These are phyloP conservation scores for Heterocephalus glaber DNA, from an alignment of 2,113 vertebrate genomes.

Conservation along the genomic window DNA sequence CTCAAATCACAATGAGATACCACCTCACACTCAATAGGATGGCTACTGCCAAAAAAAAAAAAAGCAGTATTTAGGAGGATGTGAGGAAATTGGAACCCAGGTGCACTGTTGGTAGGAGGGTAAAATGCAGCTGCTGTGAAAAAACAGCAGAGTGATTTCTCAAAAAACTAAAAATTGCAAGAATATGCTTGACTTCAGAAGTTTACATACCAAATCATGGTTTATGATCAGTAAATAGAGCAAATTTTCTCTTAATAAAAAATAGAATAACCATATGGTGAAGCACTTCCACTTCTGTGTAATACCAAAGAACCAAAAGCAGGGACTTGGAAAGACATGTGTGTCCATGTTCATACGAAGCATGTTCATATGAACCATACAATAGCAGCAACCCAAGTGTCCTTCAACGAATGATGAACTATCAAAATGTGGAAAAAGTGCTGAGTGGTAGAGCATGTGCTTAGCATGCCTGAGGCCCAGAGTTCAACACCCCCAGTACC, in stretches of 20 bases:
- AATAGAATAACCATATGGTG: not conserved
- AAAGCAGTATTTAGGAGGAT: not conserved
- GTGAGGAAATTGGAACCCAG: not conserved
- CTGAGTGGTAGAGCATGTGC: not conserved
- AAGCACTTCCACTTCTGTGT: not conserved
- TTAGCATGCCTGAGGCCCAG: not conserved
- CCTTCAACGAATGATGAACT: not conserved
- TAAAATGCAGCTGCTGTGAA: not conserved
- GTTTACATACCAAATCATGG: not conserved
- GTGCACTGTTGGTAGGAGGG: not conserved
- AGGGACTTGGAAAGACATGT: not conserved
- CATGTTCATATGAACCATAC: not conserved
- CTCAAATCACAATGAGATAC: not conserved
- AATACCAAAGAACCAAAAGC: not conserved
- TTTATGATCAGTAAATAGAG: not conserved
- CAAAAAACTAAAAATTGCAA: not conserved
- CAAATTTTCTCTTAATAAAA: not conserved
- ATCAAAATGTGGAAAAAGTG: not conserved
- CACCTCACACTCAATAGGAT: not conserved
- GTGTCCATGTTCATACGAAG: not conserved
- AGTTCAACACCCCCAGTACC: not conserved
- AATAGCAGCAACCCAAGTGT: not conserved
- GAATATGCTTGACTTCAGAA: not conserved
- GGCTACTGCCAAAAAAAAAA: not conserved
- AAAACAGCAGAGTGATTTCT: not conserved